Evolutionary conservation across 2,797 vertebrate genomes (phyloP).

Genomic region (Urosaurus nigricauda): DNA sequence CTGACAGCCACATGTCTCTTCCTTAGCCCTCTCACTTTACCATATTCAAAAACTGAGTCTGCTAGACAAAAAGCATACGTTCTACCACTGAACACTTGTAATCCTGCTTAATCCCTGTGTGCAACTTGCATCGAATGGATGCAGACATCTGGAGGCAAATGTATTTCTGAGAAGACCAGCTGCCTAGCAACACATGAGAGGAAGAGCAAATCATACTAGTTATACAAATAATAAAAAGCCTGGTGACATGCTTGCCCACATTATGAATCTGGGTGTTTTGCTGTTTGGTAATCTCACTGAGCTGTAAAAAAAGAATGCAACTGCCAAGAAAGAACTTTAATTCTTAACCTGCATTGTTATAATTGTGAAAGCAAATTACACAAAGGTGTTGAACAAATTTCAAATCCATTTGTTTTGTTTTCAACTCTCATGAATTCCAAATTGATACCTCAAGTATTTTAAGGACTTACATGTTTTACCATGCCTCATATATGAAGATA

Average conservation of each 20-base stretch:
- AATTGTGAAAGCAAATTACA: background rate
- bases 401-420: background rate
- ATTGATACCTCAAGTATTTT: background rate
- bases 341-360: background rate
- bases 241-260: too few relatives aligned
- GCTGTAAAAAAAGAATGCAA: background rate
- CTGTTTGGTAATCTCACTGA: background rate
- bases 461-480: background rate
- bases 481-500: background rate
- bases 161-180: background rate
- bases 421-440: background rate
- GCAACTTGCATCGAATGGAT: background rate
- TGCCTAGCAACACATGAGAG: background rate
- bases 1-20: background rate
- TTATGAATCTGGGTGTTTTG: background rate
- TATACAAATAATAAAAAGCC: background rate
- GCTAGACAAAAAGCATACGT: background rate
- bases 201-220: background rate
- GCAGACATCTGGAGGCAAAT: background rate
- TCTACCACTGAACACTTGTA: background rate
- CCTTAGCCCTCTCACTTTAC: background rate
- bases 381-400: background rate
- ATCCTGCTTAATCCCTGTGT: background rate
- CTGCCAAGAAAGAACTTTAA: background rate
- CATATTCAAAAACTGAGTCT: background rate